These are phyloP conservation scores for Agonopterix arenella DNA, from an alignment of 2,888 invertebrate genomes.

Conservation along the genomic window DNA sequence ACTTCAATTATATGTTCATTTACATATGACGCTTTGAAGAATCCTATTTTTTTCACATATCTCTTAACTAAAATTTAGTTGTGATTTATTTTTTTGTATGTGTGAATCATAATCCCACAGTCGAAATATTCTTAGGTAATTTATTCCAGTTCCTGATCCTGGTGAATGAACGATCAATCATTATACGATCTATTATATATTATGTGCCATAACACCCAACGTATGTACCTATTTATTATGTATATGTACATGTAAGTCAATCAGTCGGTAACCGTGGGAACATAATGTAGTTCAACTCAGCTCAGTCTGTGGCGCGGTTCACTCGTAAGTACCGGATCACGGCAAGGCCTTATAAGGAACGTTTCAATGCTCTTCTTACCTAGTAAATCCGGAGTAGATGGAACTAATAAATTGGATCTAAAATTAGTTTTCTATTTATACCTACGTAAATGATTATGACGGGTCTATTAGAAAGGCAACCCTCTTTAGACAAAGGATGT, in stretches of 20 bases:
- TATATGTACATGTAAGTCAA: conserved; percentile 14
- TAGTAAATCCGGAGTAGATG: conserved; percentile 12
- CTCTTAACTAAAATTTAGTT: no score
- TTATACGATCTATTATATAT: conserved; percentile 1
- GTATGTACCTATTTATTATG: background rate
- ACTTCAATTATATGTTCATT: no score
- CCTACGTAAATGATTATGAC: no score
- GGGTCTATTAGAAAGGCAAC: background rate
- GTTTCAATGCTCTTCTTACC: conserved; percentile 25
- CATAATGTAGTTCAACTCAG: conserved; percentile 10
- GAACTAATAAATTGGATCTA: background rate
- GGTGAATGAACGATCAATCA: background rate
- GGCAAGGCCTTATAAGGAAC: conserved; percentile 29
- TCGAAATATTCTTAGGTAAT: no score
- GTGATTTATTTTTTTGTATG: no score
- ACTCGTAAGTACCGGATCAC: conserved; percentile 22
- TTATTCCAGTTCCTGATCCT: no score
- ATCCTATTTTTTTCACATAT: no score
- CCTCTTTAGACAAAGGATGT: background rate
- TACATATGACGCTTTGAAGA: no score
- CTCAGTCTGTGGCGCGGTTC: no score
- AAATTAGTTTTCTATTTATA: no score
- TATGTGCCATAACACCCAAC: background rate
- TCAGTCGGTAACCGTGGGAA: conserved; percentile 45
- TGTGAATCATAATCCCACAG: no score